Conservation (phyloP, 2,797 vertebrate genomes). For the Cirrhinus mrigala region DNA sequence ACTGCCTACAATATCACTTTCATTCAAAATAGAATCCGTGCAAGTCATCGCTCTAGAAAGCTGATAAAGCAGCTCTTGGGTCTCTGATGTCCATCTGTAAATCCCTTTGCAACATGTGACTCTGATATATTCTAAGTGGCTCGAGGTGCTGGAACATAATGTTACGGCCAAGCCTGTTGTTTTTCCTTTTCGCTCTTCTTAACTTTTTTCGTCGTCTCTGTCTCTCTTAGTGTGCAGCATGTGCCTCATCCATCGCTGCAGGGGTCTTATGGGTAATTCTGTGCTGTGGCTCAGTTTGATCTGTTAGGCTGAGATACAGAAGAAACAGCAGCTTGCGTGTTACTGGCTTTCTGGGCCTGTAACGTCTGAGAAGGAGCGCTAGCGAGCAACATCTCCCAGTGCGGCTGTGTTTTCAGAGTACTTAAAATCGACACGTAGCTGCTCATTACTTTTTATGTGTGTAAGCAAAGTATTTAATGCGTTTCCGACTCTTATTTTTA, state of each 20-base stretch:
- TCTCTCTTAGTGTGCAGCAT: conserved; percentile 47
- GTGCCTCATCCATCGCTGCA: conserved; percentile 52
- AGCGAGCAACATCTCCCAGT: background rate
- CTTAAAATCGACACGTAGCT: conserved; percentile 11
- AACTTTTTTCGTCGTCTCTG: conserved; percentile 8
- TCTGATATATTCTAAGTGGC: conserved; percentile 66
- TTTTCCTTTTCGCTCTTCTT: conserved; percentile 43
- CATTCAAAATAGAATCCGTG: conserved; percentile 8
- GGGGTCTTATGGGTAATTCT: conserved; percentile 61
- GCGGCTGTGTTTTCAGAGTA: background rate
- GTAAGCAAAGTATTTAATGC: conserved; percentile 16
- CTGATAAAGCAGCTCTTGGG: conserved; percentile 24
- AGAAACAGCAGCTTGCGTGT: conserved; percentile 45
- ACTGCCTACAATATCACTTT: conserved; percentile 39
- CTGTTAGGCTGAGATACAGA: conserved; percentile 43
- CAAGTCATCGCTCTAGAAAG: conserved; percentile 6
- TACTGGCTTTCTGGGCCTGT: conserved; percentile 41
- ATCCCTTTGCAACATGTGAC: conserved; percentile 60
- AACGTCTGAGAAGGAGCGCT: background rate
- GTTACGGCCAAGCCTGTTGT: conserved; percentile 60
- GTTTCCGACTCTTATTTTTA: background rate
- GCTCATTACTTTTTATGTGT: conserved; percentile 38
- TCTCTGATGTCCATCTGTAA: conserved; percentile 53
- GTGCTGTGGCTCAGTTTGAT: conserved; percentile 57
- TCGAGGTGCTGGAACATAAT: conserved; percentile 54